These are phyloP conservation scores for Rotaria macrura DNA, from an alignment of 2,888 invertebrate species.

Conservation along the genomic window DNA sequence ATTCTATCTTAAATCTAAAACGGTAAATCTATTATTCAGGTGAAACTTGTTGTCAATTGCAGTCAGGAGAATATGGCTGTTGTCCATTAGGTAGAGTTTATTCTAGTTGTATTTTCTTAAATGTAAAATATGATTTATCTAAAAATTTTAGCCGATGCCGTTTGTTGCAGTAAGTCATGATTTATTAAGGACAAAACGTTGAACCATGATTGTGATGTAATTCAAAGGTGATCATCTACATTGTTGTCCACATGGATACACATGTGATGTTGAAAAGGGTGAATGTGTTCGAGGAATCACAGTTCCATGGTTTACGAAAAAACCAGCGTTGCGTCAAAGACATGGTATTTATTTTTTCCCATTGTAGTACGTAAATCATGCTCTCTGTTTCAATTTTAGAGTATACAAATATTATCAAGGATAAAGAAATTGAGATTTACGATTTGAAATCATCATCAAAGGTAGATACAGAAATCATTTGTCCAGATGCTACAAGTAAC, in stretches of 20 bases:
- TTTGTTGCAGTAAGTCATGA: neutral
- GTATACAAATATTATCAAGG: neutral
- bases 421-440: neutral
- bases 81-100: constrained; percentile 38
- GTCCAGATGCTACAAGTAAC: constrained; percentile 6
- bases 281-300: neutral
- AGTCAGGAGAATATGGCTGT: constrained; percentile 40
- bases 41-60: constrained; percentile 40
- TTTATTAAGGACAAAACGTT: too few relatives aligned
- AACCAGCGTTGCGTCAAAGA: neutral
- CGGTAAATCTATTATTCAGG: too few relatives aligned
- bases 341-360: neutral
- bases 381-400: neutral
- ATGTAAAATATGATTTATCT: too few relatives aligned
- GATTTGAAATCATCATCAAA: neutral
- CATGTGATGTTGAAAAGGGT: neutral
- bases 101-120: too few relatives aligned
- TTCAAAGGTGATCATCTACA: neutral
- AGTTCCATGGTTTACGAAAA: neutral
- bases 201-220: neutral
- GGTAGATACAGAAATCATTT: neutral
- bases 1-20: too few relatives aligned
- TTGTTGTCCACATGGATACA: constrained; percentile 2
- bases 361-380: neutral
- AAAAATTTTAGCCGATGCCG: neutral